phyloP scores from a whole-genome alignment of 2,888 invertebrate genomes.

The Protodeltote pygarga region DNA sequence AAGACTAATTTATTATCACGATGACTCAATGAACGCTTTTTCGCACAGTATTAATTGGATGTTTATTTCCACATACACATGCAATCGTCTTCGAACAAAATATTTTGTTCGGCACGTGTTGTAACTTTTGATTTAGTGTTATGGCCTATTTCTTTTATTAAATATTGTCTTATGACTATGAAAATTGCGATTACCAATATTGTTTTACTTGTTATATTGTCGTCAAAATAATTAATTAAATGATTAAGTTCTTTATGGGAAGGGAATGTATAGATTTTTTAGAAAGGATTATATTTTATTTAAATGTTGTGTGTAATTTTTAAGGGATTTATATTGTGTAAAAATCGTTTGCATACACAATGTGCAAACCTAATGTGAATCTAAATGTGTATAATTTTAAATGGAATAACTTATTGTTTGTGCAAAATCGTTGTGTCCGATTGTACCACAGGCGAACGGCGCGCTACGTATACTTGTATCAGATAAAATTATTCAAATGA shows the following conservation, averaged over 20 bases:
- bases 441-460: slow-evolving; percentile 44
- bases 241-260: no score
- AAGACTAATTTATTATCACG: slow-evolving; percentile 33
- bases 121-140: slow-evolving; percentile 46
- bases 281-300: slow-evolving; percentile 2
- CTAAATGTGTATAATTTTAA: neutral
- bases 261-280: no score
- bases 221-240: slow-evolving; percentile 42
- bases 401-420: no score
- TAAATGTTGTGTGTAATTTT: slow-evolving; percentile 5
- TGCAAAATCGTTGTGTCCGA: slow-evolving; percentile 34
- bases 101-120: slow-evolving; percentile 21
- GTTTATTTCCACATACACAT: slow-evolving; percentile 37
- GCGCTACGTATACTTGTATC: slow-evolving; percentile 75
- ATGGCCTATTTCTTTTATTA: slow-evolving; percentile 47
- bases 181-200: slow-evolving; percentile 35
- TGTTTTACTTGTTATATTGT: slow-evolving; percentile 44
- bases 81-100: slow-evolving; percentile 28
- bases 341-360: neutral
- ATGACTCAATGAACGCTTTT: slow-evolving; percentile 37
- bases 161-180: slow-evolving; percentile 46
- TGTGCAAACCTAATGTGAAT: neutral
- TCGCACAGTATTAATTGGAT: slow-evolving; percentile 40
- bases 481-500: slow-evolving; percentile 85
- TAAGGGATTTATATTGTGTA: neutral